phyloP scores from a whole-genome alignment of 2,888 invertebrate species.

The Apomyelois bistriatella region DNA sequence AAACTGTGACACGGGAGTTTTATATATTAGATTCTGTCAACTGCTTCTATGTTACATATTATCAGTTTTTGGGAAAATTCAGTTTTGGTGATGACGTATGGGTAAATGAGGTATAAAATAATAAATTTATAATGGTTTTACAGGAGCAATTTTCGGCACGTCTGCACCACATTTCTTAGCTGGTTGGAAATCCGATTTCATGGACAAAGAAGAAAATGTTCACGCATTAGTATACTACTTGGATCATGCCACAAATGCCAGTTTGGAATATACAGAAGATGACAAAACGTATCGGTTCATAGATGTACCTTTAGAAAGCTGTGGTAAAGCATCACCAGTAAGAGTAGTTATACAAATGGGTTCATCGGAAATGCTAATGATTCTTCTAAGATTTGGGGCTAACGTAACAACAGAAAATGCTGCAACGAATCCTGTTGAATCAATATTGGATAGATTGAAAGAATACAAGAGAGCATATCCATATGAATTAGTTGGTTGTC shows the following conservation, averaged over 20 bases:
- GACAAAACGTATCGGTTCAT: slow-evolving; percentile 79
- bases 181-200: slow-evolving; percentile 93
- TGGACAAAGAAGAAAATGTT: slow-evolving; percentile 87
- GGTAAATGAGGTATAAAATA: background rate
- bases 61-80: no score
- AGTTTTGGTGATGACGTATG: background rate
- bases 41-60: no score
- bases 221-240: slow-evolving; percentile 88
- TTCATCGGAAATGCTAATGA: slow-evolving; percentile 86
- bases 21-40: no score
- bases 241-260: slow-evolving; percentile 85
- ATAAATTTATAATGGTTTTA: slow-evolving; percentile 36
- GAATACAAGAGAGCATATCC: slow-evolving; percentile 83
- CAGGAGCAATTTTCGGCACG: slow-evolving; percentile 90
- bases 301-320: slow-evolving; percentile 90
- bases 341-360: slow-evolving; percentile 87
- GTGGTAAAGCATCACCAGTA: slow-evolving; percentile 86
- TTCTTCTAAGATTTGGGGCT: slow-evolving; percentile 86
- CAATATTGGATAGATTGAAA: slow-evolving; percentile 82
- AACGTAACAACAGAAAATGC: slow-evolving; percentile 78
- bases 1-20: no score
- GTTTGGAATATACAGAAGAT: slow-evolving; percentile 76
- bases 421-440: slow-evolving; percentile 81
- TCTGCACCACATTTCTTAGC: slow-evolving; percentile 90
- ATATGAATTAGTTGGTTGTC: slow-evolving; percentile 84